Conservation (phyloP, 2,888 invertebrate species). For the Miltochrista miniata region DNA sequence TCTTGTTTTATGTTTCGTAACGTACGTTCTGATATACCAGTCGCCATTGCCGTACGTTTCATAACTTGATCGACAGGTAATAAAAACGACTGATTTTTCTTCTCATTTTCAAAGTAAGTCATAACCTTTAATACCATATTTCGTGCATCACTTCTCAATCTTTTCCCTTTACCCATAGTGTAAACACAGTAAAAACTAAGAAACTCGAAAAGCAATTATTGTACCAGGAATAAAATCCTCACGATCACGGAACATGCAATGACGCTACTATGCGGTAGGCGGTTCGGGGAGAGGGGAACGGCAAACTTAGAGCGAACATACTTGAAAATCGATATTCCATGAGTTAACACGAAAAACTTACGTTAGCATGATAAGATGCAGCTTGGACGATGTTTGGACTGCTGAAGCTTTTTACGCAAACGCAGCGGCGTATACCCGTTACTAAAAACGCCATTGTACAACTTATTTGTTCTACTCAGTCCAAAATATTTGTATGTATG, state of each 20-base stretch:
- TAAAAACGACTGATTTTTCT: background rate
- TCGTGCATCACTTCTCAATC: constrained; percentile 1
- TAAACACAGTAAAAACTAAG: too few species aligned
- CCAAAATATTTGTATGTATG: background rate
- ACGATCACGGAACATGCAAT: too few species aligned
- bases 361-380: constrained; percentile 90
- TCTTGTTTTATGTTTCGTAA: background rate
- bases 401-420: constrained; percentile 64
- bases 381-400: constrained; percentile 71
- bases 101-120: constrained; percentile 6
- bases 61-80: background rate
- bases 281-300: too few species aligned
- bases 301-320: too few species aligned
- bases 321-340: constrained; percentile 64
- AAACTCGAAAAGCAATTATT: too few species aligned
- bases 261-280: too few species aligned
- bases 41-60: background rate
- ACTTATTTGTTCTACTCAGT: background rate
- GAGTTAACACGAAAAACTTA: constrained; percentile 75
- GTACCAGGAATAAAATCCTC: too few species aligned
- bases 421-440: constrained; percentile 62
- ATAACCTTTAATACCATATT: constrained; percentile 15
- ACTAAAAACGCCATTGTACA: constrained; percentile 65
- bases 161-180: too few species aligned
- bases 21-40: background rate